phyloP scores from a whole-genome alignment of 2,888 invertebrate species.

The Brachypalpus laphriformis region DNA sequence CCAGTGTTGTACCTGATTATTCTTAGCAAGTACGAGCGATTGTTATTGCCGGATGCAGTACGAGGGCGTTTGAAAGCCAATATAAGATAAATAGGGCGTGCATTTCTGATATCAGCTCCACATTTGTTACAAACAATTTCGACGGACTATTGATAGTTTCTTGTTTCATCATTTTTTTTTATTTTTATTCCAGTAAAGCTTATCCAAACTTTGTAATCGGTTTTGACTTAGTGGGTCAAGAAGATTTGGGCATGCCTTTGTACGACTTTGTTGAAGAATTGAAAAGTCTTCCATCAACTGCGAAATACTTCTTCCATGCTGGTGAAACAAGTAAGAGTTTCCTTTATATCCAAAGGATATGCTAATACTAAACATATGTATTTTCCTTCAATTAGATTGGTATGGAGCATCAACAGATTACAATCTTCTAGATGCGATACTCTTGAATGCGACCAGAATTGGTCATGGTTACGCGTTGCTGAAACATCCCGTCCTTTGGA shows the following conservation, averaged over 20 bases:
- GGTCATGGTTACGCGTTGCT: constrained; percentile 81
- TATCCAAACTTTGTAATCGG: constrained; percentile 85
- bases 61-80: too few species aligned
- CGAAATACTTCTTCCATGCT: constrained; percentile 86
- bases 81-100: too few species aligned
- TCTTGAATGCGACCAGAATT: constrained; percentile 81
- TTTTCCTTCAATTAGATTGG: constrained; percentile 82
- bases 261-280: constrained; percentile 77
- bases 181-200: constrained; percentile 73
- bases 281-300: constrained; percentile 77
- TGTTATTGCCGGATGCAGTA: too few species aligned
- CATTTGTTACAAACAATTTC: too few species aligned
- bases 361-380: not conserved
- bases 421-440: constrained; percentile 84
- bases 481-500: constrained; percentile 82
- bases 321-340: constrained; percentile 85
- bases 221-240: constrained; percentile 88
- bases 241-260: constrained; percentile 85
- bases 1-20: too few species aligned
- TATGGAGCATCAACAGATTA: constrained; percentile 84
- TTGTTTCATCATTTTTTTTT: not conserved
- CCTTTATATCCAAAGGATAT: not conserved
- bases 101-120: too few species aligned
- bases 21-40: too few species aligned
- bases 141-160: too few species aligned